Percentiles rank a stretch among this genome's conserved stretches.
phyloP scores from a whole-genome alignment of 1,140 invertebrate genomes.

The Sitophilus oryzae region DNA sequence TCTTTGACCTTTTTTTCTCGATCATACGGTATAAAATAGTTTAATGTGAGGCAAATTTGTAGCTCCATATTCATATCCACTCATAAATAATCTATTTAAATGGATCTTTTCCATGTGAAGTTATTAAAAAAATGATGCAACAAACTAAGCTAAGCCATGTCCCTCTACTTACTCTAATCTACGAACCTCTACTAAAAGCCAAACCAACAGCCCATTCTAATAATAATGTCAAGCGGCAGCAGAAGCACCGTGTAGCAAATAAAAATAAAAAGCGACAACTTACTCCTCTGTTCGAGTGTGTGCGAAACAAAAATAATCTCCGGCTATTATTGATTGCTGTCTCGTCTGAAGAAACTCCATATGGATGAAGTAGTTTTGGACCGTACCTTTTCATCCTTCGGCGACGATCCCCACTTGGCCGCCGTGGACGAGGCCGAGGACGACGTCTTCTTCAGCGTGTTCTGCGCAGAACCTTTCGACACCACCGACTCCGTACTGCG shows the following conservation, averaged over 20 bases:
- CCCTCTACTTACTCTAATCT: background rate
- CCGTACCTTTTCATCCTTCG: conserved; percentile 55
- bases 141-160: too few species aligned
- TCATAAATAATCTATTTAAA: too few species aligned
- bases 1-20: too few species aligned
- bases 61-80: too few species aligned
- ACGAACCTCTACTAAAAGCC: conserved; percentile 1
- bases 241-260: conserved; percentile 25
- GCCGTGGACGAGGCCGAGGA: too few species aligned
- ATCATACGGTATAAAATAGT: too few species aligned
- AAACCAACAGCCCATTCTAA: conserved; percentile 12
- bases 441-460: conserved; percentile 26
- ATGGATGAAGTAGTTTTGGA: conserved; percentile 55
- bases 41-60: too few species aligned
- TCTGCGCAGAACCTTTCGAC: conserved; percentile 21
- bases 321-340: conserved; percentile 45
- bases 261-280: conserved; percentile 40
- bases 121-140: too few species aligned
- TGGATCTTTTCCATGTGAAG: too few species aligned
- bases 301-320: conserved; percentile 32
- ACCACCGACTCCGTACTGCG: conserved; percentile 48
- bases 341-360: conserved; percentile 59
- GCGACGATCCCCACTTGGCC: conserved; percentile 15
- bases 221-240: conserved; percentile 3
- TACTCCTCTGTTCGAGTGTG: conserved; percentile 32